Evolutionary conservation across 2,888 invertebrate genomes (phyloP).

Genomic region (Xanthostigma xanthostigma): DNA sequence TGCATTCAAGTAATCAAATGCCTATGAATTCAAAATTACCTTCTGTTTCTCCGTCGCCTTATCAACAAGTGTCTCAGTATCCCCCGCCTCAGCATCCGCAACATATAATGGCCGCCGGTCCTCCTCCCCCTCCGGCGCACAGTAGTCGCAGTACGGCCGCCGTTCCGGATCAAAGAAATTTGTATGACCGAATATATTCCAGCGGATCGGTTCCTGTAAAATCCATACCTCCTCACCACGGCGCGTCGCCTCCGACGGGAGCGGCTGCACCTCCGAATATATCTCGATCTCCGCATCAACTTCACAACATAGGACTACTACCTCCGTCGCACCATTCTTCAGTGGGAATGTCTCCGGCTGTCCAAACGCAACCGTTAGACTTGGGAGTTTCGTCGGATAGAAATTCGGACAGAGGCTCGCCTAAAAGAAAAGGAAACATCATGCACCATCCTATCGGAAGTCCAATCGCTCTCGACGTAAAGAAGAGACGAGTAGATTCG

Average conservation of each 20-base stretch:
- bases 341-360: slow-evolving; percentile 30
- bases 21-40: slow-evolving; percentile 42
- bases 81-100: slow-evolving; percentile 21
- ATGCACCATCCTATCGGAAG: slow-evolving; percentile 30
- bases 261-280: slow-evolving; percentile 28
- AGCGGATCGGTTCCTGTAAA: slow-evolving; percentile 23
- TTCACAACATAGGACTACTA: slow-evolving; percentile 25
- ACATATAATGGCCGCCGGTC: slow-evolving; percentile 23
- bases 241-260: slow-evolving; percentile 32
- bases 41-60: slow-evolving; percentile 34
- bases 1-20: slow-evolving; percentile 26
- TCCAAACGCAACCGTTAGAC: slow-evolving; percentile 67
- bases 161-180: slow-evolving; percentile 14
- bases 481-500: slow-evolving; percentile 44
- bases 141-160: slow-evolving; percentile 21
- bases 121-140: slow-evolving; percentile 42
- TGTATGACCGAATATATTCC: slow-evolving; percentile 21
- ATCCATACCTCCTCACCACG: slow-evolving; percentile 29
- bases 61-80: slow-evolving; percentile 31
- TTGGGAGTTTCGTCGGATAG: slow-evolving; percentile 48
- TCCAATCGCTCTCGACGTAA: slow-evolving; percentile 40
- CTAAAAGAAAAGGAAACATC: slow-evolving; percentile 47
- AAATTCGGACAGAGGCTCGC: slow-evolving; percentile 28
- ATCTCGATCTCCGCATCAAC: slow-evolving; percentile 30
- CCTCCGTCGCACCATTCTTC: slow-evolving; percentile 26